Evolutionary conservation across 1,140 invertebrate genomes (phyloP).

Genomic region (Drosophila kanapiae): DNA sequence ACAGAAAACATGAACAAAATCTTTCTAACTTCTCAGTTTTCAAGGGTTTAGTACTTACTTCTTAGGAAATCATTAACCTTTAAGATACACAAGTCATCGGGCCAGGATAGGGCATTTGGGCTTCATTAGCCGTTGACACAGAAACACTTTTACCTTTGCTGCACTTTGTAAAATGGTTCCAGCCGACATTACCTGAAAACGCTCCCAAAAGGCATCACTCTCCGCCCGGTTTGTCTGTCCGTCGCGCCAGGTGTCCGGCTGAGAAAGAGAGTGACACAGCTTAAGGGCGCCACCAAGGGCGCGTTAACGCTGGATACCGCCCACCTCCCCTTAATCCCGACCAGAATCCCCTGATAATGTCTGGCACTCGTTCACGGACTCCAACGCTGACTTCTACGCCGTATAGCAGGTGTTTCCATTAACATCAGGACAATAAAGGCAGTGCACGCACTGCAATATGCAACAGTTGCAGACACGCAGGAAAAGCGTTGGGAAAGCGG

Average conservation of each 20-base stretch:
- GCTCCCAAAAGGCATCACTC: constrained; percentile 42
- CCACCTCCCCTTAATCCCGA: constrained; percentile 12
- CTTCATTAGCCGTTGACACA: constrained; percentile 3
- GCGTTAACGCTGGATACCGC: background rate
- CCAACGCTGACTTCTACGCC: constrained; percentile 40
- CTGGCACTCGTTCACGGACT: constrained; percentile 40
- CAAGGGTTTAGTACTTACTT: no score
- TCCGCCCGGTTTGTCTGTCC: constrained; percentile 7
- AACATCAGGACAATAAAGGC: constrained; percentile 63
- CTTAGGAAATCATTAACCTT: background rate
- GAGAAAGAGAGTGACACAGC: constrained; percentile 11
- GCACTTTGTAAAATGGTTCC: constrained; percentile 29
- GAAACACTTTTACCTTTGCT: constrained; percentile 16
- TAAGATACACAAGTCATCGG: background rate
- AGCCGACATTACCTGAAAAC: constrained; percentile 27
- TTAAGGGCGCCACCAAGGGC: constrained; percentile 13
- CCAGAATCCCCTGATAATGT: constrained; percentile 38
- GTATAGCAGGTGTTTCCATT: constrained; percentile 37
- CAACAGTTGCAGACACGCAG: constrained; percentile 68
- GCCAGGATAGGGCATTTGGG: background rate
- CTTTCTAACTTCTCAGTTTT: no score
- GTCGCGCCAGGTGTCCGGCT: constrained; percentile 5
- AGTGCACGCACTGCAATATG: constrained; percentile 64
- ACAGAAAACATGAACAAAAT: no score
- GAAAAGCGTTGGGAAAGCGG: constrained; percentile 15